Base-by-base conservation (phyloP, 1,140 invertebrate genomes). In the Calliopsis andreniformis region DNA sequence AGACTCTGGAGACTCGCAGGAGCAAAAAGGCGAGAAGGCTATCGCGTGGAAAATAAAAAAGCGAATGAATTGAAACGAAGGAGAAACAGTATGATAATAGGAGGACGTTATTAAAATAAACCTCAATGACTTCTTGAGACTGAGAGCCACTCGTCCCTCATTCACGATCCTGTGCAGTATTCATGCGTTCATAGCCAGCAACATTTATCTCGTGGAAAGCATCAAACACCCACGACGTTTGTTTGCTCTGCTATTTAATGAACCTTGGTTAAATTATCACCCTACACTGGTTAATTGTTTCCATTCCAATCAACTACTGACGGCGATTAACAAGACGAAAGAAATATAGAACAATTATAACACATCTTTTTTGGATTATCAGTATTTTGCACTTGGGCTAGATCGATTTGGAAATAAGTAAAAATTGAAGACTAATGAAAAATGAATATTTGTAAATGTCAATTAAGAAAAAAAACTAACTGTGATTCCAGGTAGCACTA, bases 241-340 rank as follows among this genome's bases (percentile, higher is more conserved):
- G 28, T 23, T 2, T 49, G 49, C n/a, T 8, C 55, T 35, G 61
- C 39, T 45, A 63, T 62, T 73, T 66, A 73, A 73, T 55, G 62
- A 73, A 39, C 51, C 49, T n/a, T 61, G 61, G 61, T 66, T 73
- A 73, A 73, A 73, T 66, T 73, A 73, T 73, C 47, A 73, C 49
- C 61, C 53, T 42, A 43, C 30, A 12, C 58, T 63, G 71, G 66
- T 73, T 66, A 73, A 73, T 66, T 62, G 55, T 35, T 32, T 39
- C 32, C 20, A 16, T 49, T 14, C 23, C 58, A 63, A 8, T 6
- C 39, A 39, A 18, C 5, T 20, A 25, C 28, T 12, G 43, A 23
- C 28, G 23, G 23, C 23, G 20, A 10, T 35, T 30, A 63, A 66
- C 62, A 73, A 49, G 71, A 56, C 61, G 39, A 45, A 66, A 64